Evolutionary conservation across 2,888 invertebrate species (phyloP), one percentile per base, ranked within the genome.

Genomic region (Gandaritis pyraliata): DNA sequence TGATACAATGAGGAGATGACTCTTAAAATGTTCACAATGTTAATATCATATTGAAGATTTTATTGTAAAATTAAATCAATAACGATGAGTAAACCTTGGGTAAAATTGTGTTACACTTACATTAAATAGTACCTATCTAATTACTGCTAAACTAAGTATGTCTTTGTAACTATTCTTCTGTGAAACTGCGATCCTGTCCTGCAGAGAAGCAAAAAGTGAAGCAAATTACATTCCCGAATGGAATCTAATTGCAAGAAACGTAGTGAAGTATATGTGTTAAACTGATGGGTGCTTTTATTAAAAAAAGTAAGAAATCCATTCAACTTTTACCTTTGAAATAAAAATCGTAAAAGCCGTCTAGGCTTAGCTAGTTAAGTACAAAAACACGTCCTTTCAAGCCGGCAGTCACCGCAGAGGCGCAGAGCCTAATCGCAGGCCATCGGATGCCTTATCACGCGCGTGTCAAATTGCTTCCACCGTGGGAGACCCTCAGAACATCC

Each of bases 381-480:
- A 86, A 90, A 90, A 86, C 91, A 90, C 88, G 90, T 88, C 72
- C 87, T 87, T 86, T 88, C 74, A 86, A 78, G 71, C 74, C 76
- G 76, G 85, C 83, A 86, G 85, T 86, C 87, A 85, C 83, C 83
- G 78, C 75, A 68, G 72, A 75, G 72, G 83, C 83, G 78, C 75
- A 68, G 72, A 75, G 72, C 73, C 75, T 84, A 85, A 86, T 86
- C 87, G 82, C 72, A 72, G 84, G 81, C 82, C 87, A 90, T 91
- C 90, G 84, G 85, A 89, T 90, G 88, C 88, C 78, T 81, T 81
- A 82, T 84, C 90, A 90, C 90, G 91, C 89, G 90, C 89, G 87
- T 86, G 83, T 86, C 88, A 80, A 89, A 91, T 90, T 78, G 83
- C 81, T 78, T 85, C 88, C 85, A 88, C 89, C 90, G 91, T 91